Percentiles rank a stretch among this genome's conserved stretches.
Conservation (phyloP, 2,888 invertebrate genomes). For the Synanthedon formicaeformis region DNA sequence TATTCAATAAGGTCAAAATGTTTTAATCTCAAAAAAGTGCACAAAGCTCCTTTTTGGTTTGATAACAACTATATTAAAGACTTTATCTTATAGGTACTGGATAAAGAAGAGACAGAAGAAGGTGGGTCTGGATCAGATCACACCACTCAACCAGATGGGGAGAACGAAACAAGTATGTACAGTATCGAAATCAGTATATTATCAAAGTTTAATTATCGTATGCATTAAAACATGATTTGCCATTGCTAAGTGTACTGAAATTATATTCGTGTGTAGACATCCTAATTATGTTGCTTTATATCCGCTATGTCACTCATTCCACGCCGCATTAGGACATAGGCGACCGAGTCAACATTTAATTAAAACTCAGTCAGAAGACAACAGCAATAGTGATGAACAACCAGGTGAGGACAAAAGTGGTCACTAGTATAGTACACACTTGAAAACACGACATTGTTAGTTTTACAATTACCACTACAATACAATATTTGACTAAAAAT, state of each 20-base stretch:
- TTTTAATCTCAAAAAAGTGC: too few relatives aligned
- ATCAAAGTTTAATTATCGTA: too few relatives aligned
- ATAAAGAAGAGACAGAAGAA: constrained; percentile 64
- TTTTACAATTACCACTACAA: too few relatives aligned
- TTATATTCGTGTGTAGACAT: not conserved
- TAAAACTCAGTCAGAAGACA: constrained; percentile 75
- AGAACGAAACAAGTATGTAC: constrained; percentile 51
- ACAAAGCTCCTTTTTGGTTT: too few relatives aligned
- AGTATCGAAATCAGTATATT: too few relatives aligned
- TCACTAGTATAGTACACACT: too few relatives aligned
- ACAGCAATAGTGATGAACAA: constrained; percentile 74
- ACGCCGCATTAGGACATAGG: constrained; percentile 60
- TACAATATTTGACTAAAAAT: too few relatives aligned
- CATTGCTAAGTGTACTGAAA: not conserved
- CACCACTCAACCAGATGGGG: constrained; percentile 55
- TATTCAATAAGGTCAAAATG: too few relatives aligned
- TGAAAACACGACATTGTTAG: too few relatives aligned
- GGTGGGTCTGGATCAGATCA: constrained; percentile 55
- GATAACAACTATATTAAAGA: not conserved
- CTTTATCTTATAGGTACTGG: constrained; percentile 42
- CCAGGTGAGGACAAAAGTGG: not conserved
- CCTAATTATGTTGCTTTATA: constrained; percentile 1
- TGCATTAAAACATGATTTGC: not conserved
- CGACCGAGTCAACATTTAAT: constrained; percentile 64
- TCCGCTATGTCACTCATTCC: constrained; percentile 39